Evolutionary conservation across 2,888 invertebrate genomes (phyloP).

Genomic region (Drosophila birchii): DNA sequence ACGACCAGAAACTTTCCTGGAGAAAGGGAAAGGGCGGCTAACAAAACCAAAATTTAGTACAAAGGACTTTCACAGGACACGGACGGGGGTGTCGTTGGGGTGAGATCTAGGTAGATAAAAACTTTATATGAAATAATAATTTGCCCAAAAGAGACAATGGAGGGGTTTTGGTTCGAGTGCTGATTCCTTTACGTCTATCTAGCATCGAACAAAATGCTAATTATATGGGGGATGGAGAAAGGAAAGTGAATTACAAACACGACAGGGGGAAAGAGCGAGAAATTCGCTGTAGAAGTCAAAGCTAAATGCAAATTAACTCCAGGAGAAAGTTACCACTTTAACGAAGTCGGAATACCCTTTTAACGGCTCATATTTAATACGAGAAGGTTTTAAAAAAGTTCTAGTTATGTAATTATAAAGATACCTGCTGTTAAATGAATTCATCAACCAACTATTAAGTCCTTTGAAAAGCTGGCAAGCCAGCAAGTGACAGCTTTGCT

Average conservation of each 20-base stretch:
- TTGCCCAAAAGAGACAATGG: conserved; percentile 15
- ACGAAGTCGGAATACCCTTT: background rate
- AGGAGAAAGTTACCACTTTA: background rate
- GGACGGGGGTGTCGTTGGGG: background rate
- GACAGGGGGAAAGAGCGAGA: conserved; percentile 16
- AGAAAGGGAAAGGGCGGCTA: conserved; percentile 15
- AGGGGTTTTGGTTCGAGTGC: conserved; percentile 21
- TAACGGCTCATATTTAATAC: background rate
- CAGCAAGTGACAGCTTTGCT: conserved; percentile 57
- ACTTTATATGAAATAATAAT: conserved; percentile 50
- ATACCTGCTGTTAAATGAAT: background rate
- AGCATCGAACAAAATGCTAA: conserved; percentile 42
- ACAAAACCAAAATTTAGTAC: conserved; percentile 22
- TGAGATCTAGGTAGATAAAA: conserved; percentile 38
- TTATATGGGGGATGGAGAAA: conserved; percentile 15
- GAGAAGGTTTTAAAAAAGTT: background rate
- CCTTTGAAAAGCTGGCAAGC: conserved; percentile 41
- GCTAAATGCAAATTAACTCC: conserved; percentile 62
- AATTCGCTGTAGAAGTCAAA: conserved; percentile 49
- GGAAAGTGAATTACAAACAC: background rate
- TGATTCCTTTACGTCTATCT: conserved; percentile 26
- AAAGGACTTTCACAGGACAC: conserved; percentile 31
- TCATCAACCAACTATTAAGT: background rate
- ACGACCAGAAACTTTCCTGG: conserved; percentile 29
- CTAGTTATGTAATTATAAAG: background rate